phyloP scores from a whole-genome alignment of 1,140 invertebrate species.

The Nixonia krombeini region DNA sequence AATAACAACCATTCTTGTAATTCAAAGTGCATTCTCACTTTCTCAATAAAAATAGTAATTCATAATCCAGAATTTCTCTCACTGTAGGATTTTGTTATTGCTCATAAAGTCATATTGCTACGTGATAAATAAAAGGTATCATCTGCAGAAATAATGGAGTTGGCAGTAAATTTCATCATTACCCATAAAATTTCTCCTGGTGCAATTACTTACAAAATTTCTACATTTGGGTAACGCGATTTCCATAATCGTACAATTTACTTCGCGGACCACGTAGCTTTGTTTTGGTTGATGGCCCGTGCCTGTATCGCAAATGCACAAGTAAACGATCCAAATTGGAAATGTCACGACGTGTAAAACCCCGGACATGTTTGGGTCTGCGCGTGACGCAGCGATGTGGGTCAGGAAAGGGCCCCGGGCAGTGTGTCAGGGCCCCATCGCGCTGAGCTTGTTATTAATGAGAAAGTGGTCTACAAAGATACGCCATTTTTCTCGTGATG shows the following conservation, averaged over 20 bases:
- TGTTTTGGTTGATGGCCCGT: neutral
- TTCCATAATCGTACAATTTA: slow-evolving; percentile 8
- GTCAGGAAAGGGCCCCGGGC: slow-evolving; percentile 54
- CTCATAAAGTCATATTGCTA: too few relatives aligned
- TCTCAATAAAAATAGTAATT: too few relatives aligned
- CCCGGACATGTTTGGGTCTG: slow-evolving; percentile 16
- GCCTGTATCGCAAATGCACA: slow-evolving; percentile 13
- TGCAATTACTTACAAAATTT: too few relatives aligned
- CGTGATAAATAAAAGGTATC: too few relatives aligned
- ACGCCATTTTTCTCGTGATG: neutral
- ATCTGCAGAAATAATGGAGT: too few relatives aligned
- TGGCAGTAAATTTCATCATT: too few relatives aligned
- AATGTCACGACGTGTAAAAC: slow-evolving; percentile 35
- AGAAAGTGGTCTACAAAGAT: slow-evolving; percentile 52
- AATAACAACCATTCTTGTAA: too few relatives aligned
- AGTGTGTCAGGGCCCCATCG: slow-evolving; percentile 57
- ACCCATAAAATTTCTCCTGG: too few relatives aligned
- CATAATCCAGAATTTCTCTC: too few relatives aligned
- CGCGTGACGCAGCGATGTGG: slow-evolving; percentile 47
- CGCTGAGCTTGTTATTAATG: slow-evolving; percentile 33
- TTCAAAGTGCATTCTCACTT: too few relatives aligned
- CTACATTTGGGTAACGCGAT: neutral
- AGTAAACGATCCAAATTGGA: slow-evolving; percentile 25
- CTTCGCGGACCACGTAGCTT: neutral
- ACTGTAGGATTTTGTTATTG: too few relatives aligned